Evolutionary conservation across 1,140 invertebrate genomes (phyloP).

Genomic region (Babylonia areolata): DNA sequence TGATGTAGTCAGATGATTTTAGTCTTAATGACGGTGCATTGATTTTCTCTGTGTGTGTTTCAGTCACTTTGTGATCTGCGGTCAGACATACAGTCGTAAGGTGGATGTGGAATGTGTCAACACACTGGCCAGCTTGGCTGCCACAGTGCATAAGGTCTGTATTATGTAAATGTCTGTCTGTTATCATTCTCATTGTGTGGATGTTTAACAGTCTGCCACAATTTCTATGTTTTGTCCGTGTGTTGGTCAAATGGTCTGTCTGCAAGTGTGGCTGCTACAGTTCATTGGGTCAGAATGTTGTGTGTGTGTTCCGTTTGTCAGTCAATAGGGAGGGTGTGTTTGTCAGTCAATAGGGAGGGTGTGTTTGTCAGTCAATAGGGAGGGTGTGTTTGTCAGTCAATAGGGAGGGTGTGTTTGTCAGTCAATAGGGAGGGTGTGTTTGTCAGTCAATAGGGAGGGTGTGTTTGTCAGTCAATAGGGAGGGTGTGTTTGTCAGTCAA

Average conservation of each 20-base stretch:
- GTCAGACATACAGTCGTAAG: slow-evolving; percentile 98
- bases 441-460: too few species aligned
- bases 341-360: too few species aligned
- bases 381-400: not conserved
- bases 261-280: not conserved
- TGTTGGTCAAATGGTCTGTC: not conserved
- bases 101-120: slow-evolving; percentile 91
- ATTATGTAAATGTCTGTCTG: not conserved
- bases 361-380: not conserved
- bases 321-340: not conserved
- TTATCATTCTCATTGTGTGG: not conserved
- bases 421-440: too few species aligned
- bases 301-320: not conserved
- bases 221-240: too few species aligned
- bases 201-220: not conserved
- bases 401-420: too few species aligned
- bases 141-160: slow-evolving; percentile 89
- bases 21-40: not conserved
- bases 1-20: too few species aligned
- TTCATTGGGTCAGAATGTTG: not conserved
- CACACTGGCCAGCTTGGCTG: slow-evolving; percentile 87
- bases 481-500: too few species aligned
- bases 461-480: too few species aligned
- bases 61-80: slow-evolving; percentile 88
- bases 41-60: slow-evolving; percentile 30